These are phyloP conservation scores for Dilophus febrilis DNA, from an alignment of 2,888 invertebrate species.

Conservation along the genomic window DNA sequence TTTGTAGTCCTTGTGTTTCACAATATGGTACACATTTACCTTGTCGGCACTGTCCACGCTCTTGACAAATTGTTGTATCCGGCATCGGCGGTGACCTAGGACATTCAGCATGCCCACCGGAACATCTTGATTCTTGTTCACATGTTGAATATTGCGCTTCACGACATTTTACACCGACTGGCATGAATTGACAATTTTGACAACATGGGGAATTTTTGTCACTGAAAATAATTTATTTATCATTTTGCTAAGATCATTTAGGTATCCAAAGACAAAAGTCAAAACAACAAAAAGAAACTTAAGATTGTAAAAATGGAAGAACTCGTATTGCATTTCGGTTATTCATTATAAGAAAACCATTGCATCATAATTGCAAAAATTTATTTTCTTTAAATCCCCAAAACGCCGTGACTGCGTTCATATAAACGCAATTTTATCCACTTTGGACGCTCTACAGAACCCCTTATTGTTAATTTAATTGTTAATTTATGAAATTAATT, in stretches of 20 bases:
- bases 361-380: no score
- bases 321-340: no score
- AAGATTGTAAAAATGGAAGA: no score
- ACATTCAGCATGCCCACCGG: conserved; percentile 64
- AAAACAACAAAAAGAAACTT: no score
- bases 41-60: conserved; percentile 73
- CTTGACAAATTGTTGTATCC: conserved; percentile 76
- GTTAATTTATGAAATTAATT: no score
- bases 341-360: no score
- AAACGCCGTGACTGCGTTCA: no score
- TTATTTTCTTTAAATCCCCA: no score
- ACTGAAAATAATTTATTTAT: conserved; percentile 31
- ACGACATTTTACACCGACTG: conserved; percentile 66
- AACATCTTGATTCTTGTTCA: conserved; percentile 80
- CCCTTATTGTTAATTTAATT: no score
- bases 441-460: no score
- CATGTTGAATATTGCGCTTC: conserved; percentile 84
- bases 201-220: conserved; percentile 96
- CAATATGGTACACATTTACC: conserved; percentile 93
- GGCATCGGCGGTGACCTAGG: conserved; percentile 74
- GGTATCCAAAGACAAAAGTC: no score
- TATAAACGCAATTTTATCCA: no score
- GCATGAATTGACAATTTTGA: conserved; percentile 75
- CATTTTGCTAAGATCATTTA: conserved; percentile 11
- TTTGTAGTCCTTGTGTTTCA: conserved; percentile 79